Percentiles rank a stretch among this genome's conserved stretches.
Conservation (phyloP, 2,888 invertebrate genomes). For the Coenonympha glycerion region DNA sequence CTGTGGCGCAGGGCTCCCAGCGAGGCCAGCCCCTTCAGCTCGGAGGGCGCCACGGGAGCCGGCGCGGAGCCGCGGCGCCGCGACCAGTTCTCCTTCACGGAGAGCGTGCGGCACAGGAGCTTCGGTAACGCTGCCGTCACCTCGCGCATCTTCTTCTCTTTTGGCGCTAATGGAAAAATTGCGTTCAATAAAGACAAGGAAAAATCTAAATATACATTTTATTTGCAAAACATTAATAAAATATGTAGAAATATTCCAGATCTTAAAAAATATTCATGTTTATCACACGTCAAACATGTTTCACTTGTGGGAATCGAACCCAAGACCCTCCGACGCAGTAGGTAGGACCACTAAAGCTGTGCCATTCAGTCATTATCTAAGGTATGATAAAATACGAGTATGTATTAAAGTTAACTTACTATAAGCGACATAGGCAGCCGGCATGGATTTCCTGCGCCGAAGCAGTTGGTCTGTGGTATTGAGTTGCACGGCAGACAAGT, state of each 20-base stretch:
- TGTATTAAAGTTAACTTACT: conserved; percentile 34
- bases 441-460: conserved; percentile 56
- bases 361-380: too few species aligned
- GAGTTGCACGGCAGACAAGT: conserved; percentile 44
- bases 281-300: too few species aligned
- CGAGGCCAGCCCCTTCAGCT: conserved; percentile 40
- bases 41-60: conserved; percentile 44
- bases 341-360: too few species aligned
- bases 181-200: too few species aligned
- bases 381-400: too few species aligned
- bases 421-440: conserved; percentile 40
- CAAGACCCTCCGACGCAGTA: too few species aligned
- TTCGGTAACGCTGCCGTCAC: conserved; percentile 41
- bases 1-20: conserved; percentile 36
- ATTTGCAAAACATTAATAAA: too few species aligned
- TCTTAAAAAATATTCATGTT: too few species aligned
- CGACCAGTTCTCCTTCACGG: conserved; percentile 44
- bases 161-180: conserved; percentile 36
- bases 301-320: too few species aligned
- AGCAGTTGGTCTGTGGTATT: conserved; percentile 38
- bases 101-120: conserved; percentile 44
- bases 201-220: too few species aligned
- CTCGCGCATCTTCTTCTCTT: conserved; percentile 50
- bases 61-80: conserved; percentile 59
- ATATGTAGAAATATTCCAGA: too few species aligned